Evolutionary conservation across 2,888 invertebrate genomes (phyloP).

Genomic region (Rhamphomyia laevipes): DNA sequence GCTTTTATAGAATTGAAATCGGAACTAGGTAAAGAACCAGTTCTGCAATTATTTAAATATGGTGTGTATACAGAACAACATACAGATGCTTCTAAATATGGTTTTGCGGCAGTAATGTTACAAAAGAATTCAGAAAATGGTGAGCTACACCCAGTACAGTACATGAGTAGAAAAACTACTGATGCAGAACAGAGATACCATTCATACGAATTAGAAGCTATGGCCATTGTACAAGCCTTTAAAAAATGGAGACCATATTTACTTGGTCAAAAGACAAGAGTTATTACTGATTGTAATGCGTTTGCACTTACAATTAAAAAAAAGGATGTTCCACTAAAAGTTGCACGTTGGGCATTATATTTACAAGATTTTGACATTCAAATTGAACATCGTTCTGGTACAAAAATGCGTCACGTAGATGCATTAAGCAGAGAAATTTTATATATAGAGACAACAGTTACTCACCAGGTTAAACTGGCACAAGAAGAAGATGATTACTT

Average conservation of each 20-base stretch:
- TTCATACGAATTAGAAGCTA: too few species aligned
- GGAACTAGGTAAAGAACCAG: too few species aligned
- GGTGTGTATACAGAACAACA: too few species aligned
- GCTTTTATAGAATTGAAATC: too few species aligned
- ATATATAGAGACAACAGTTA: constrained; percentile 8
- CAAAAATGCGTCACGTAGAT: constrained; percentile 14
- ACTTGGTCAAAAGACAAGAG: constrained; percentile 11
- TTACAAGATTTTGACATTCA: constrained; percentile 17
- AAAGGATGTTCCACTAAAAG: constrained; percentile 13
- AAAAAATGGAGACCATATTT: constrained; percentile 21
- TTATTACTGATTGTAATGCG: constrained; percentile 14
- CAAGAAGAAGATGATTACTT: constrained; percentile 10
- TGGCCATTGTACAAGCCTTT: constrained; percentile 19
- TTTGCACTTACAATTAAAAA: constrained; percentile 14
- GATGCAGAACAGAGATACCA: too few species aligned
- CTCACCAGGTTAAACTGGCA: constrained; percentile 7
- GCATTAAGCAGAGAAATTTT: constrained; percentile 11
- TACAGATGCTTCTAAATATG: too few species aligned
- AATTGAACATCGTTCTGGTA: constrained; percentile 16
- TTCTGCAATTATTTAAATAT: too few species aligned
- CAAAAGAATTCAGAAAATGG: too few species aligned
- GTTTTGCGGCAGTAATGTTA: too few species aligned
- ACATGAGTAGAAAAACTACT: too few species aligned
- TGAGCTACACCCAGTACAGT: too few species aligned
- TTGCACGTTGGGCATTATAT: constrained; percentile 17